phyloP scores from a whole-genome alignment of 2,113 vertebrate genomes.

The Lampris megalopsis region DNA sequence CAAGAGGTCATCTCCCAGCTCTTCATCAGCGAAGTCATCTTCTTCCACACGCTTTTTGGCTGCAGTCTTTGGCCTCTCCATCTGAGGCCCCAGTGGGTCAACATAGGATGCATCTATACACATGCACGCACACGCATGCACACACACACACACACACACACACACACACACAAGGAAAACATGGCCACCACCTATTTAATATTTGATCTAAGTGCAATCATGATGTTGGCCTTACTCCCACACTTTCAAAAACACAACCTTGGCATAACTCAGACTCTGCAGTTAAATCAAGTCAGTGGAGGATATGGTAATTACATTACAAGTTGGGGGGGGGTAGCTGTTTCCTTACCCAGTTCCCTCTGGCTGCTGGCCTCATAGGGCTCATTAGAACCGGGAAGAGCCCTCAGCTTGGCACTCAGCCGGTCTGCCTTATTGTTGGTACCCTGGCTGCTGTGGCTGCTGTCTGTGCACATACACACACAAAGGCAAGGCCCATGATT shows the following conservation, averaged over 20 bases:
- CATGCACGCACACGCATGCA: background rate
- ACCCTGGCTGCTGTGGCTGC: constrained; percentile 82
- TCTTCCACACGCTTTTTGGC: constrained; percentile 88
- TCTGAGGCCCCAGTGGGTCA: constrained; percentile 93
- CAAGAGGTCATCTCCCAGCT: constrained; percentile 93
- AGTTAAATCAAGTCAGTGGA: no score
- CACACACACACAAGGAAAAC: no score
- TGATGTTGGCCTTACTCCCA: no score
- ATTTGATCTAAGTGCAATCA: no score
- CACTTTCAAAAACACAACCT: no score
- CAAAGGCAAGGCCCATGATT: background rate
- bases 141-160: no score
- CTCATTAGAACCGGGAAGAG: constrained; percentile 87
- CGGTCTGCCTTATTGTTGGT: constrained; percentile 87
- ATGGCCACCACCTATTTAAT: no score
- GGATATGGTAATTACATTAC: no score
- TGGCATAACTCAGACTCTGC: no score
- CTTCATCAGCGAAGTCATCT: constrained; percentile 95
- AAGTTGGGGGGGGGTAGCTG: no score
- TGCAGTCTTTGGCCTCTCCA: constrained; percentile 93
- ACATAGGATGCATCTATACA: constrained; percentile 90
- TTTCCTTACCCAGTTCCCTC: constrained; percentile 88
- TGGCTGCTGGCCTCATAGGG: constrained; percentile 89
- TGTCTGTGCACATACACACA: constrained; percentile 79
- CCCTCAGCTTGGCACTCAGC: constrained; percentile 86